A percentile compares a stretch with the other conserved stretches of the same genome.
Conservation (phyloP, 2,797 vertebrate genomes). For the Oreochromis grahami region DNA sequence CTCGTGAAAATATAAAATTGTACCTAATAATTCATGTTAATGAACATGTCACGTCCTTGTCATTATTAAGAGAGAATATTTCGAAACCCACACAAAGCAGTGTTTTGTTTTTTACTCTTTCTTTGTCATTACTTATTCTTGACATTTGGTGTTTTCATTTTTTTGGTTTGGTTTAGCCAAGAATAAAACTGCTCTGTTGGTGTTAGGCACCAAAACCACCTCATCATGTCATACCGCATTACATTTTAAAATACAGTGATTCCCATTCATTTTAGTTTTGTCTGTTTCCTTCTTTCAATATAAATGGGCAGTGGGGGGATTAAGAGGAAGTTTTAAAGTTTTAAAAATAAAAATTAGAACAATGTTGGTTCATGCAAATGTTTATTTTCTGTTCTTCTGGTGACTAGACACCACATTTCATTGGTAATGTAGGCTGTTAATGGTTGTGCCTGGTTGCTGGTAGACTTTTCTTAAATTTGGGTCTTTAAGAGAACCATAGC, state of each 20-base stretch:
- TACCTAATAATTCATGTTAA: not conserved
- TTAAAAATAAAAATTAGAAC: not conserved
- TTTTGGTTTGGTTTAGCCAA: not conserved
- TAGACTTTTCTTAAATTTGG: not conserved
- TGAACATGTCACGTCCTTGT: not conserved
- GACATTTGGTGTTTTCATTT: not conserved
- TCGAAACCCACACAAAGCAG: not conserved
- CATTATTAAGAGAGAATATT: not conserved
- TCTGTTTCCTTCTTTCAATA: not conserved
- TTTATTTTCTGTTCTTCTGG: not conserved
- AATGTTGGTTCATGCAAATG: not conserved
- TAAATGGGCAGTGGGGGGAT: not conserved
- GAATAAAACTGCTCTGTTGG: not conserved
- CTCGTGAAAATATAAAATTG: not conserved
- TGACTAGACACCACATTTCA: not conserved
- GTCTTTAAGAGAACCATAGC: not conserved
- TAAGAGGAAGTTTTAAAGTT: not conserved
- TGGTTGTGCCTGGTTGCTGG: not conserved
- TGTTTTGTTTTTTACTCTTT: not conserved
- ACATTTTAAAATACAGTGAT: not conserved
- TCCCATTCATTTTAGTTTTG: not conserved
- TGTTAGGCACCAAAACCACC: not conserved
- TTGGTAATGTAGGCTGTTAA: not conserved
- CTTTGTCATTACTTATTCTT: not conserved
- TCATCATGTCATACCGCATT: not conserved